Base-by-base conservation (phyloP, 1,140 invertebrate species). In the Drosophila nebulosa region DNA sequence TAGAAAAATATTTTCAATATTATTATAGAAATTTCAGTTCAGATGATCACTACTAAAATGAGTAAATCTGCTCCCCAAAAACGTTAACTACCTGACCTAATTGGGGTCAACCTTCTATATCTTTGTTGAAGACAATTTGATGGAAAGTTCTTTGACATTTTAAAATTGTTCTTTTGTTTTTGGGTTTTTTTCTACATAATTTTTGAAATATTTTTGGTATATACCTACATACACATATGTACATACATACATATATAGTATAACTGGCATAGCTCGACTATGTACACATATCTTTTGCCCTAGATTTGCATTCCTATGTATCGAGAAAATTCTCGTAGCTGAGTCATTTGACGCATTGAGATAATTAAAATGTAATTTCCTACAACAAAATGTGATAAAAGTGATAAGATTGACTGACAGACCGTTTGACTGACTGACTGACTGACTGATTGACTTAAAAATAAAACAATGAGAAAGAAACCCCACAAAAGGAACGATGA, bases 351-450 rank as follows among this genome's bases (percentile, higher is more conserved):
- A 30, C 52, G 9, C 16, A 27, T 32, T 18, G 16, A 55, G 52
- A 32, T 55, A 55, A 55, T 55, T 55, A 55, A 55, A 18, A 30
- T 18, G 12, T 18, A 30, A 55, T 55, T 30, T 55, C 24, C 26
- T 55, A 18, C 14, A 6, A 30, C 10, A 14, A 55, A 53, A 12
- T 1, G 7, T 16, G 51, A 53, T 53, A 53, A 53, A 53, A 30
- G 6, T 55, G 71, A 74, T 74, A 74, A 74, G 50, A 55, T 32
- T 39, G 62, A 24, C 26, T 61, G 52, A n/a, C n/a, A n/a, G n/a
- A n/a, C n/a, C n/a, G n/a, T n/a, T n/a, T n/a, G n/a, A n/a, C n/a
- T n/a, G n/a, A n/a, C n/a, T n/a, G n/a, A n/a, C n/a, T n/a, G n/a
- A n/a, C n/a, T n/a, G 50, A 55, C 26, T 39, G 62, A 24, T 21